Conservation (phyloP, 1,140 invertebrate genomes). For the Drepana arcuata region DNA sequence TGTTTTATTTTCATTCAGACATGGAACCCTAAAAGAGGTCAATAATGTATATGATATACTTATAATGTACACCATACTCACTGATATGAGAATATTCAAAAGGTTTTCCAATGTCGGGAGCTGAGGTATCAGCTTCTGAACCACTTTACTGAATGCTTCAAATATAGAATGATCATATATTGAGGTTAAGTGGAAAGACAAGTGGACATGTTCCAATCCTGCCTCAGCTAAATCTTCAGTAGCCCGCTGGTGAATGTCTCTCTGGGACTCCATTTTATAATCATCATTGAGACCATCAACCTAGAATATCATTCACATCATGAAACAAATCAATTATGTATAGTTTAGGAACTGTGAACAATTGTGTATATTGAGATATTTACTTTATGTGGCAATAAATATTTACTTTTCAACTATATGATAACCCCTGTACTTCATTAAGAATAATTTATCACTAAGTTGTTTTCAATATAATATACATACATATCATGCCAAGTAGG, state of each 20-base stretch:
- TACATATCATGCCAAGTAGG: no score
- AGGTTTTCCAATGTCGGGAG: constrained; percentile 97
- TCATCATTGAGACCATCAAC: constrained; percentile 99
- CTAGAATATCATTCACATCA: no score
- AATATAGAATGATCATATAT: constrained; percentile 99
- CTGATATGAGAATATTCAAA: constrained; percentile 98
- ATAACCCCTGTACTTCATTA: no score
- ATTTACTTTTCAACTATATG: no score
- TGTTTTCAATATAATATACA: no score
- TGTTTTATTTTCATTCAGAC: neutral
- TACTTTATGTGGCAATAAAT: no score
- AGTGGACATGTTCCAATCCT: constrained; percentile 87
- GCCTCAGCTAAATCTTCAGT: constrained; percentile 95
- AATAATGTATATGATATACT: neutral
- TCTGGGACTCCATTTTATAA: constrained; percentile 98
- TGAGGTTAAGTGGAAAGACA: constrained; percentile 97
- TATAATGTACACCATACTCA: constrained; percentile 71
- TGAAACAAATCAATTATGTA: no score
- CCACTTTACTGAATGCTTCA: constrained; percentile 99
- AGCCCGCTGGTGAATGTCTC: constrained; percentile 97
- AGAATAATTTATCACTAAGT: no score
- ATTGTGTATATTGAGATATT: no score
- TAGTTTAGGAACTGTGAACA: no score
- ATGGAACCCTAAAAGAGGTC: no score
- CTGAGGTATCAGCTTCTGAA: constrained; percentile 98